phyloP scores from a whole-genome alignment of 2,113 vertebrate species.

The Labeo catla region DNA sequence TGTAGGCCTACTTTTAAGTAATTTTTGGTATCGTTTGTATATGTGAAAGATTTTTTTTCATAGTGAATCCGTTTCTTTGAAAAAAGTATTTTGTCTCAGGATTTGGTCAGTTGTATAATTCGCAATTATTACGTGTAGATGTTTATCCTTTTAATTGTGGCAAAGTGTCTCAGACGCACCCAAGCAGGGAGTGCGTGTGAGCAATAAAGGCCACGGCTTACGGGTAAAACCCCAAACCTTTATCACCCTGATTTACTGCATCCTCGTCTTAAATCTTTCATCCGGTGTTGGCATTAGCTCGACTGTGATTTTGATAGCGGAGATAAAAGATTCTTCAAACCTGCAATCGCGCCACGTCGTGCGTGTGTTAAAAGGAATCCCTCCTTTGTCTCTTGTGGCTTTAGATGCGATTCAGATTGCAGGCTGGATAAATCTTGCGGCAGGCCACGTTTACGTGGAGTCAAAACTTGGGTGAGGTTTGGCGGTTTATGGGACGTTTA shows the following conservation, averaged over 20 bases:
- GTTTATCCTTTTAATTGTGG: neutral
- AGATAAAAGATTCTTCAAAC: neutral
- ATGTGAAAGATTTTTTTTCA: neutral
- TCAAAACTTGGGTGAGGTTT: conserved; percentile 27
- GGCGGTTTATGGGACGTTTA: conserved; percentile 13
- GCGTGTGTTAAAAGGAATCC: conserved; percentile 49
- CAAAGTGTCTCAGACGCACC: neutral
- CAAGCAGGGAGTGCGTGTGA: neutral
- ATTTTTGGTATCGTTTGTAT: neutral
- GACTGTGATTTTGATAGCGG: neutral
- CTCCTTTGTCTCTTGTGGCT: conserved; percentile 56
- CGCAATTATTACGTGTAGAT: neutral
- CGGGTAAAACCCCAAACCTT: conserved; percentile 13
- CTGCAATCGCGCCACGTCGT: conserved; percentile 1
- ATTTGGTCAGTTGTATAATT: neutral
- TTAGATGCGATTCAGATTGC: conserved; percentile 23
- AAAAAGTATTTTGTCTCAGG: neutral
- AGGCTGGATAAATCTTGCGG: conserved; percentile 28
- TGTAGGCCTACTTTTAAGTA: neutral
- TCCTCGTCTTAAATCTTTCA: neutral
- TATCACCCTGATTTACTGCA: conserved; percentile 4
- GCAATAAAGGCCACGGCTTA: conserved; percentile 1
- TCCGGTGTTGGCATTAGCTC: neutral
- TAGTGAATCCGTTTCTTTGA: neutral
- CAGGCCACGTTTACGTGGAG: conserved; percentile 42